Percentiles rank a stretch among this genome's conserved stretches.
These are phyloP conservation scores for Rhea pennata DNA, from an alignment of 2,113 vertebrate species.

Conservation along the genomic window DNA sequence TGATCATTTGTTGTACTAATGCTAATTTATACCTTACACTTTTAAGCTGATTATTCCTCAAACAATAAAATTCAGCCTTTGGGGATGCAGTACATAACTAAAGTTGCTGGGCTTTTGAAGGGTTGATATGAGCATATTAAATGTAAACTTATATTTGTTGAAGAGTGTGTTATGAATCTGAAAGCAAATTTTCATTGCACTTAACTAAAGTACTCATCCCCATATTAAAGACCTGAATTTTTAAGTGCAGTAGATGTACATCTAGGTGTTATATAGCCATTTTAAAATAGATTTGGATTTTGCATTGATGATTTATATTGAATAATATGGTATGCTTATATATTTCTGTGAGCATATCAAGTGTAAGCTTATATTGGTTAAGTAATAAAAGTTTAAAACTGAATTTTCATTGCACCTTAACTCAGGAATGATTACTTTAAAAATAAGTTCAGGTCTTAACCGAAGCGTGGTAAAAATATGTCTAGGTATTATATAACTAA, in stretches of 20 bases:
- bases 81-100: not conserved
- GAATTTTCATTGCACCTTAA: not conserved
- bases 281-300: not conserved
- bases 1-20: not conserved
- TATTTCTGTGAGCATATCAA: not conserved
- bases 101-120: not conserved
- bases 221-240: not conserved
- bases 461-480: not conserved
- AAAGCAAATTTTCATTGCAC: not conserved
- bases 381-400: not conserved
- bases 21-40: not conserved
- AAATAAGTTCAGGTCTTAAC: no score
- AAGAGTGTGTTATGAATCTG: not conserved
- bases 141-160: not conserved
- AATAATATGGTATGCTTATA: not conserved
- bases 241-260: not conserved
- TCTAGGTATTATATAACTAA: not conserved
- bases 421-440: not conserved
- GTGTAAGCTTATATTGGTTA: not conserved
- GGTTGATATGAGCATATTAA: not conserved
- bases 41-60: not conserved
- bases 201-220: no score
- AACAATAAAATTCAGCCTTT: not conserved
- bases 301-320: not conserved
- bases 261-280: not conserved